Base-by-base conservation (phyloP, 2,113 vertebrate genomes). In the Cyanistes caeruleus region DNA sequence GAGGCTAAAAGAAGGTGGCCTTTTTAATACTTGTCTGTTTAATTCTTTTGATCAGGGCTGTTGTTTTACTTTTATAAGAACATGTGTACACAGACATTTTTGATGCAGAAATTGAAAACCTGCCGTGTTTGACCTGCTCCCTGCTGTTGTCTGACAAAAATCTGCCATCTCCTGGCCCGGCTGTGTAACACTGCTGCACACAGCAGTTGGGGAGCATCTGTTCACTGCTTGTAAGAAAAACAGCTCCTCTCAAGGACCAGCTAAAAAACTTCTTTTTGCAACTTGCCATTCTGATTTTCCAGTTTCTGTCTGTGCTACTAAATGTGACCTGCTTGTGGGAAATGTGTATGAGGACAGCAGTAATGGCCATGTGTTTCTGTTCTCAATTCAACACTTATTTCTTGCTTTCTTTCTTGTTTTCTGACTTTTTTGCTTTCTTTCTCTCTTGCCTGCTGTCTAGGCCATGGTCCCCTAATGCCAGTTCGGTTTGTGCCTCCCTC, bases 101-200 rank as follows among this genome's bases (percentile, higher is more conserved):
- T 69, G 30, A 59, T 39, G 9, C 2, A 48, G 55, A 84, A 81
- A 33, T n/a, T 33, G 63, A 55, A 80, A 92, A 59, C 28, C 28
- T 19, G 11, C 23, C 70, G 2, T 30, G n/a, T 74, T 91, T 70
- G n/a, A 79, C 20, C 62, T 51, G 67, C 25, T 93, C 13, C 33
- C 27, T 39, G 33, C 55, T 46, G 44, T 21, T 39, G 15, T 78
- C 70, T 68, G 60, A 33, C 60, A 63, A 48, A 33, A 52, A 33
- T 11, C 23, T 5, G 80, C 95, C 96, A 81, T 92, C 95, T 92
- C 4, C 82, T 88, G 95, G 92, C 73, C 20, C 7, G 15, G n/a
- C 14, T 0, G 0, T 74, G 67, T 75, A 60, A 7, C 28, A 7
- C 59, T 30, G 59, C 68, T 75, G 82, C 84, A 31, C 48, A 4